Conservation (phyloP, 2,797 vertebrate species). For the Hemitrygon akajei region DNA sequence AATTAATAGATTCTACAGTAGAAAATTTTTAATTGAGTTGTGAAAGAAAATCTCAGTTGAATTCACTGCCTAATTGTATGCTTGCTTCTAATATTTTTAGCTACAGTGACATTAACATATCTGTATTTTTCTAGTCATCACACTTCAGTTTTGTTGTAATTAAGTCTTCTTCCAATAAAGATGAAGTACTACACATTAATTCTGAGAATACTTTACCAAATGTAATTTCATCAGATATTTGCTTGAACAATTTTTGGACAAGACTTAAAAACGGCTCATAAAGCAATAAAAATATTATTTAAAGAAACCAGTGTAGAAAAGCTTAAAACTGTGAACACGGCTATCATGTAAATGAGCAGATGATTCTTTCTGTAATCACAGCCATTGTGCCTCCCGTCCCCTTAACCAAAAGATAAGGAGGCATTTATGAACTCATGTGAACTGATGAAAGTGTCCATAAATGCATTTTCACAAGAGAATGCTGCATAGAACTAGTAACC, state of each 20-base stretch:
- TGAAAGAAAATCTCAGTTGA: not conserved
- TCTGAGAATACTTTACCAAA: not conserved
- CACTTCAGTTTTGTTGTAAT: not conserved
- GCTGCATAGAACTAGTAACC: no score
- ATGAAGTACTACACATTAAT: not conserved
- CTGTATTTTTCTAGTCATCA: not conserved
- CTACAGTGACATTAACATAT: not conserved
- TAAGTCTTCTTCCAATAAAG: not conserved
- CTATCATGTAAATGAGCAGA: not conserved
- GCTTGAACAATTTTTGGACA: no score
- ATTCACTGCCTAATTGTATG: not conserved
- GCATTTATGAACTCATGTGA: conserved; percentile 98
- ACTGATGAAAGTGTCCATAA: conserved; percentile 95
- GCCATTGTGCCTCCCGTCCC: not conserved
- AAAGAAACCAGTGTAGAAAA: not conserved
- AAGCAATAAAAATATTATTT: not conserved
- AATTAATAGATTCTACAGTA: not conserved
- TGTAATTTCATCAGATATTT: not conserved
- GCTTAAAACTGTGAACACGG: not conserved
- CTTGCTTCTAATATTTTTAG: not conserved
- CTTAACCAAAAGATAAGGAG: conserved; percentile 84
- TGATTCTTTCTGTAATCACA: no score
- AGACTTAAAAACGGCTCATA: not conserved
- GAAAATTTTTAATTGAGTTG: not conserved
- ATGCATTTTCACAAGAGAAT: conserved; percentile 57